A percentile compares a stretch with the other conserved stretches of the same genome.
phyloP scores from a whole-genome alignment of 2,113 vertebrate species.

The Agapornis roseicollis region DNA sequence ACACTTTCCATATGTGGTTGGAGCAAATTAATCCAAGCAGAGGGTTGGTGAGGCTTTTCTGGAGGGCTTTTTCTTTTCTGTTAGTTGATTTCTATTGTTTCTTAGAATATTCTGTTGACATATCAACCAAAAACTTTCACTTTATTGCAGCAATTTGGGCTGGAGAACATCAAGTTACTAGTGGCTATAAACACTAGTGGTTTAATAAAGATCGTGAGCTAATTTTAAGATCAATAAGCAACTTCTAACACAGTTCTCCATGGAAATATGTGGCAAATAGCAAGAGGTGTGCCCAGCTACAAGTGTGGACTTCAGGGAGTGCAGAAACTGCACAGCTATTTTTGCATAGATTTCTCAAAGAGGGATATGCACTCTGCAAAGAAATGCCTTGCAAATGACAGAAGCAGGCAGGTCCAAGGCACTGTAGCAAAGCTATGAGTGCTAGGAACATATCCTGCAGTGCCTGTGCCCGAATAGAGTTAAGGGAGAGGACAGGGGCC shows the following conservation, averaged over 20 bases:
- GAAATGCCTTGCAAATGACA: not conserved
- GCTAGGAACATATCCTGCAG: not conserved
- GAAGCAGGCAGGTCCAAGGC: not conserved
- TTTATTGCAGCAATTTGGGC: not conserved
- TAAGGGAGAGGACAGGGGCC: accelerated
- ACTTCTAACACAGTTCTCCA: not conserved
- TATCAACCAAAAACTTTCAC: not conserved
- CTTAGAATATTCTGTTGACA: not conserved
- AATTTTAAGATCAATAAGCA: not conserved
- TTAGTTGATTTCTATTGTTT: not conserved
- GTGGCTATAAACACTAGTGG: not conserved
- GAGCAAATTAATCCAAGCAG: not conserved
- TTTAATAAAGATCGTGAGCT: not conserved
- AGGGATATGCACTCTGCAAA: not conserved
- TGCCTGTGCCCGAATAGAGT: accelerated
- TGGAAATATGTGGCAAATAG: not conserved
- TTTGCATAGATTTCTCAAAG: not conserved
- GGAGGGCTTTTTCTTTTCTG: not conserved
- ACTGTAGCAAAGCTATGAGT: accelerated
- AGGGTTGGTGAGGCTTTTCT: not conserved
- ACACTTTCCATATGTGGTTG: not conserved
- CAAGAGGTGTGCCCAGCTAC: not conserved
- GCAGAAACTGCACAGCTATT: not conserved
- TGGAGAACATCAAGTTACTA: not conserved
- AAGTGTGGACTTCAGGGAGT: accelerated